A percentile compares a stretch with the other conserved stretches of the same genome.
Conservation (phyloP, 1,140 invertebrate species). For the Ditylenchus dipsaci region DNA sequence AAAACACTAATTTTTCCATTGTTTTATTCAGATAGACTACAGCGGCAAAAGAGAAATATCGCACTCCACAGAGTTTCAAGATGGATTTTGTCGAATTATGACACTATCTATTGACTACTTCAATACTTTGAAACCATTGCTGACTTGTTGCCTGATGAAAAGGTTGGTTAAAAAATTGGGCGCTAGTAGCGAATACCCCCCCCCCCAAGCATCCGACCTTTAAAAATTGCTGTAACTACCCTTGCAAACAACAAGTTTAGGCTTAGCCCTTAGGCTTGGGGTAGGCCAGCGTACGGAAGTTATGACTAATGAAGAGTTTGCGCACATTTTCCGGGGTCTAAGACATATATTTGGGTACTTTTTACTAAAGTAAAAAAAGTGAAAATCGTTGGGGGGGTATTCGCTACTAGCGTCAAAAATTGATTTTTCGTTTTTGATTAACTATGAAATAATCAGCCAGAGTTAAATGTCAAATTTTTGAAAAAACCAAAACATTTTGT, state of each 20-base stretch:
- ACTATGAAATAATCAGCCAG: background rate
- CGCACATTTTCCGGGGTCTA: too few relatives aligned
- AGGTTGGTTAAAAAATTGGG: constrained; percentile 29
- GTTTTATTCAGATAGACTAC: constrained; percentile 44
- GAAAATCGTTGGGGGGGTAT: too few relatives aligned
- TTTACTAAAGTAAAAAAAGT: too few relatives aligned
- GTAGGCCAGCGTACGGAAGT: too few relatives aligned
- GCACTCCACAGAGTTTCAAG: constrained; percentile 5
- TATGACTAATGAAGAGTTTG: too few relatives aligned
- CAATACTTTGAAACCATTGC: constrained; percentile 58
- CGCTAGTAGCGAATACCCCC: too few relatives aligned
- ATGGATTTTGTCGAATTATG: constrained; percentile 44
- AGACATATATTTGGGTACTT: too few relatives aligned
- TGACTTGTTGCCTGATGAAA: constrained; percentile 44
- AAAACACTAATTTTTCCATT: background rate
- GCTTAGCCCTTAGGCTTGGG: too few relatives aligned
- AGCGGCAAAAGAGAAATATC: constrained; percentile 23
- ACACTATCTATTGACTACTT: constrained; percentile 54
- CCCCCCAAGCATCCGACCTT: too few relatives aligned
- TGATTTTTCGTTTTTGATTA: background rate
- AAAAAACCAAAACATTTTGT: background rate
- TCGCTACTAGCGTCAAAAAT: too few relatives aligned
- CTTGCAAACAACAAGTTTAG: too few relatives aligned
- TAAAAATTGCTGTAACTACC: too few relatives aligned
- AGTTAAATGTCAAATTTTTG: background rate